phyloP scores from a whole-genome alignment of 2,888 invertebrate genomes.

The Lepidochrysops patricia region DNA sequence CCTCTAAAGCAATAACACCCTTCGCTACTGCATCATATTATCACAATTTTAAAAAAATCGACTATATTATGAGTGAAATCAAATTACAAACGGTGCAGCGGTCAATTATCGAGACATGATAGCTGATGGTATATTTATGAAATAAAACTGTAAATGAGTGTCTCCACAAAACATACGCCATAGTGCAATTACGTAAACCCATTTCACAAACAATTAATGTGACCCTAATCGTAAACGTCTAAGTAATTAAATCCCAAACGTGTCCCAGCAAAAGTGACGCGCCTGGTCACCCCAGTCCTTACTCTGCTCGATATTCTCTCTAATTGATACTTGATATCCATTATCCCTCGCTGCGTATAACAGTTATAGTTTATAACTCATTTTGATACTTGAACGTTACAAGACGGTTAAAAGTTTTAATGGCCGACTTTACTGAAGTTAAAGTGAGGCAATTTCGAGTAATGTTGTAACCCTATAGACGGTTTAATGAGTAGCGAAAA shows the following conservation, averaged over 20 bases:
- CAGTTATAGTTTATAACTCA: slow-evolving; percentile 1
- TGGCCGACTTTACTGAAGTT: not conserved
- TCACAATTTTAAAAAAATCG: too few species aligned
- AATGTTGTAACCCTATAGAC: not conserved
- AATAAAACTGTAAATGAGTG: too few species aligned
- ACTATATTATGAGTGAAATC: too few species aligned
- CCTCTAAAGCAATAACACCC: too few species aligned
- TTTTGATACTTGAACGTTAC: not conserved
- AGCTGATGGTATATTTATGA: too few species aligned
- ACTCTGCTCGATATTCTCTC: not conserved
- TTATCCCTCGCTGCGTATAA: not conserved
- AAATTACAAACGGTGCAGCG: too few species aligned
- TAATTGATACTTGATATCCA: slow-evolving; percentile 5
- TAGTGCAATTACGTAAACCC: not conserved
- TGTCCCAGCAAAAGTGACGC: not conserved
- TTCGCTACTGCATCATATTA: too few species aligned
- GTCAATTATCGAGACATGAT: too few species aligned
- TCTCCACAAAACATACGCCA: too few species aligned
- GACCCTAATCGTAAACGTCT: not conserved
- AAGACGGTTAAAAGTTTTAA: not conserved
- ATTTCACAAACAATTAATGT: not conserved
- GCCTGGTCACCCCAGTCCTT: not conserved
- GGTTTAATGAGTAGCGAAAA: too few species aligned
- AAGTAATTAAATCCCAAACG: not conserved
- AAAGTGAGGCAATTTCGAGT: not conserved